These are phyloP conservation scores for Anoncus sp. DNA, from an alignment of 2,888 invertebrate species.

Conservation along the genomic window DNA sequence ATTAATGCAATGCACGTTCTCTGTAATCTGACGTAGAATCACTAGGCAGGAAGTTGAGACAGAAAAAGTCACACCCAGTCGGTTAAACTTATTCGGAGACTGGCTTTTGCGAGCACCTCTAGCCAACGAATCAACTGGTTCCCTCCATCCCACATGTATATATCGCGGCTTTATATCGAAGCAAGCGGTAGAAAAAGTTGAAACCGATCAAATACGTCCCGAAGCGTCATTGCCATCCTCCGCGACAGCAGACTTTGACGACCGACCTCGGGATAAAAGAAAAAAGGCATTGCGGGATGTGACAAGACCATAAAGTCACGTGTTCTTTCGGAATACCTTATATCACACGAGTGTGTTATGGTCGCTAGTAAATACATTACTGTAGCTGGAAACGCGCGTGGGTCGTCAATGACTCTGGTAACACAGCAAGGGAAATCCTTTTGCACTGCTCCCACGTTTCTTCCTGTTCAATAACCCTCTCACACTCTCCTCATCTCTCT, in stretches of 20 bases:
- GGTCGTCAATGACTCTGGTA: constrained; percentile 47
- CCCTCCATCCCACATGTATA: neutral
- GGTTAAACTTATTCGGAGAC: neutral
- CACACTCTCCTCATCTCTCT: constrained; percentile 17
- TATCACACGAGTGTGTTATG: neutral
- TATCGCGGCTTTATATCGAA: neutral
- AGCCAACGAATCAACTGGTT: neutral
- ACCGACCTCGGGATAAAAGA: constrained; percentile 3
- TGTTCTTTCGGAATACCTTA: constrained; percentile 21
- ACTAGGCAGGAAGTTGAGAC: neutral
- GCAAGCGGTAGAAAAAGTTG: neutral
- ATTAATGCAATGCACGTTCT: neutral
- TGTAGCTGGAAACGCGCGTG: constrained; percentile 28
- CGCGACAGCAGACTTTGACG: neutral
- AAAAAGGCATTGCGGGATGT: neutral
- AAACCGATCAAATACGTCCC: constrained; percentile 7
- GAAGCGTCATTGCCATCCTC: constrained; percentile 9
- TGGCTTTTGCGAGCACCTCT: neutral
- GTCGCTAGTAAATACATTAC: constrained; percentile 7
- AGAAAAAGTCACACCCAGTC: neutral
- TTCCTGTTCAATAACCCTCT: constrained; percentile 49
- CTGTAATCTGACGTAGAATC: neutral
- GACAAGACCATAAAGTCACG: constrained; percentile 20
- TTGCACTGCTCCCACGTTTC: constrained; percentile 47
- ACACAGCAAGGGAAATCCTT: constrained; percentile 42